Evolutionary conservation across 2,888 invertebrate species (phyloP).

Genomic region (Nysson spinosus): DNA sequence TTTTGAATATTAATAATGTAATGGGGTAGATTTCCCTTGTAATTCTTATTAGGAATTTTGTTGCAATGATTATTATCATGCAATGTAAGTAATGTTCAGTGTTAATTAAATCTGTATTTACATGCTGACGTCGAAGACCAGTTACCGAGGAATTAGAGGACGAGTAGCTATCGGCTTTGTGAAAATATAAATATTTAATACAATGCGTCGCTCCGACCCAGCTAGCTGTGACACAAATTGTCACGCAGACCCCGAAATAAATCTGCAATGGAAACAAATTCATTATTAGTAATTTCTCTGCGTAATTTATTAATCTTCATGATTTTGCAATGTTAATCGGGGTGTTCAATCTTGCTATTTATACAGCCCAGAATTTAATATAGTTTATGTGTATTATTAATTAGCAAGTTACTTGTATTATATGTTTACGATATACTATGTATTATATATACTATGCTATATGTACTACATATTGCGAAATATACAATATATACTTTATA

Average conservation of each 20-base stretch:
- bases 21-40: too few relatives aligned
- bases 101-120: too few relatives aligned
- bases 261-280: slow-evolving; percentile 80
- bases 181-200: slow-evolving; percentile 89
- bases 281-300: background rate
- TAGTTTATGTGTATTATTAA: too few relatives aligned
- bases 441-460: too few relatives aligned
- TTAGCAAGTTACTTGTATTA: too few relatives aligned
- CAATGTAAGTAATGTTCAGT: background rate
- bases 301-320: background rate
- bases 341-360: too few relatives aligned
- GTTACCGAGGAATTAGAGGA: slow-evolving; percentile 77
- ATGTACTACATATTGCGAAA: too few relatives aligned
- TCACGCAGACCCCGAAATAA: slow-evolving; percentile 92
- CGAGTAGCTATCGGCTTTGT: slow-evolving; percentile 75
- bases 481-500: too few relatives aligned
- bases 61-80: too few relatives aligned
- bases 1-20: background rate
- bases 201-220: slow-evolving; percentile 97
- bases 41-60: too few relatives aligned
- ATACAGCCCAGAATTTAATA: too few relatives aligned
- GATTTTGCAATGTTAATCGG: background rate
- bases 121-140: slow-evolving; percentile 76
- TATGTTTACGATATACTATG: too few relatives aligned
- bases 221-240: slow-evolving; percentile 89